A percentile compares a stretch with the other conserved stretches of the same genome.
Evolutionary conservation across 2,888 invertebrate species (phyloP).

Genomic region (Branchellion lobata): DNA sequence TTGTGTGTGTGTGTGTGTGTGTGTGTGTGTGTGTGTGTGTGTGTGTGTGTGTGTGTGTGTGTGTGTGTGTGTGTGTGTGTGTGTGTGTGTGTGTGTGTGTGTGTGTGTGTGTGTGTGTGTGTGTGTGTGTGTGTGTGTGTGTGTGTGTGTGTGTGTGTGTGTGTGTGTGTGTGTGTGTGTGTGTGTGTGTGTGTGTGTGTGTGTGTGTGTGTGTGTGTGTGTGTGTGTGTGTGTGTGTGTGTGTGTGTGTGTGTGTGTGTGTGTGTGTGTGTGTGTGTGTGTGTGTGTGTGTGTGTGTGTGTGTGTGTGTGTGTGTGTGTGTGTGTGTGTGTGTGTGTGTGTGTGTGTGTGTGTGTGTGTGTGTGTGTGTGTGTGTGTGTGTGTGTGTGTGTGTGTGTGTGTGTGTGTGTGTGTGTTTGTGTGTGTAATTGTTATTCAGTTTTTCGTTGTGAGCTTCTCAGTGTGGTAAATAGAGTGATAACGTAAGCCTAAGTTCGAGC

Average conservation of each 20-base stretch:
- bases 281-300: neutral
- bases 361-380: slow-evolving; percentile 8
- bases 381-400: slow-evolving; percentile 16
- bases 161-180: slow-evolving; percentile 12
- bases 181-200: slow-evolving; percentile 18
- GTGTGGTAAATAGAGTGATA: neutral
- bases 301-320: neutral
- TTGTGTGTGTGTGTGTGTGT: no score
- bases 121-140: slow-evolving; percentile 31
- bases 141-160: slow-evolving; percentile 18
- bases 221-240: slow-evolving; percentile 10
- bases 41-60: no score
- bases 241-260: neutral
- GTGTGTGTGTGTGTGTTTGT: slow-evolving; percentile 20
- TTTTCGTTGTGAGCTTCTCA: neutral
- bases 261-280: neutral
- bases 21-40: no score
- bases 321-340: neutral
- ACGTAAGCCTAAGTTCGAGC: no score
- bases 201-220: slow-evolving; percentile 15
- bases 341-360: slow-evolving; percentile 22
- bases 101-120: slow-evolving; percentile 31
- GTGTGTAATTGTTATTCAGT: slow-evolving; percentile 8
- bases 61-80: no score
- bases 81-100: slow-evolving; percentile 24